A percentile compares a stretch with the other conserved stretches of the same genome.
phyloP scores from a whole-genome alignment of 2,113 vertebrate genomes.

The Girardinichthys multiradiatus region DNA sequence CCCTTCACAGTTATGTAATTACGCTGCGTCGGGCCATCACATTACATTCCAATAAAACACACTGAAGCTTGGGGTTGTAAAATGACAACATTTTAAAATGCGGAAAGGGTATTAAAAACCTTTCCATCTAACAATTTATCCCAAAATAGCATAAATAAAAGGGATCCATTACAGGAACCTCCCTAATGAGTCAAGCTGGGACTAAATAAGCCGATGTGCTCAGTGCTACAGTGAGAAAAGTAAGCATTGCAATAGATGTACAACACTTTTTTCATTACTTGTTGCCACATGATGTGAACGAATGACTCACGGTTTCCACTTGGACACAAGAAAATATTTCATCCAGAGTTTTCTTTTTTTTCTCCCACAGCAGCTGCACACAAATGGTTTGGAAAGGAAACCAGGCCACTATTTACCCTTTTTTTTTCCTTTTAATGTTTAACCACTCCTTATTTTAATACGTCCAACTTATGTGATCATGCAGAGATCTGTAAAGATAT shows the following conservation, averaged over 20 bases:
- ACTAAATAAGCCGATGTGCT: neutral
- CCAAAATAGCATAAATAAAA: conserved; percentile 8
- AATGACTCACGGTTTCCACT: conserved; percentile 17
- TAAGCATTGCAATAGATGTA: conserved; percentile 2
- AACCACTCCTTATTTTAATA: neutral
- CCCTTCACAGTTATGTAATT: neutral
- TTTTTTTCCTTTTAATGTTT: neutral
- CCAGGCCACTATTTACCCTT: neutral
- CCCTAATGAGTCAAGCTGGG: neutral
- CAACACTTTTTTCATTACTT: conserved; percentile 7
- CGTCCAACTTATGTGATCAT: neutral
- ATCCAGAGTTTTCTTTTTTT: neutral
- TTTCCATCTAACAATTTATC: too few relatives aligned
- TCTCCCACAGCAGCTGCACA: neutral
- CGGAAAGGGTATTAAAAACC: too few relatives aligned
- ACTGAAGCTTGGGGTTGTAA: neutral
- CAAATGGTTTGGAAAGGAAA: neutral
- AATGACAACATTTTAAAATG: neutral
- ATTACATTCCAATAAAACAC: too few relatives aligned
- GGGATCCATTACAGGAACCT: neutral
- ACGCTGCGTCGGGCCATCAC: too few relatives aligned
- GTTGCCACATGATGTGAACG: conserved; percentile 17
- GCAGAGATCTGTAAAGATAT: neutral
- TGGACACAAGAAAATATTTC: neutral
- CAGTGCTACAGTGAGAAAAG: neutral